Evolutionary conservation across 2,113 vertebrate genomes (phyloP).

Genomic region (Osmerus eperlanus): DNA sequence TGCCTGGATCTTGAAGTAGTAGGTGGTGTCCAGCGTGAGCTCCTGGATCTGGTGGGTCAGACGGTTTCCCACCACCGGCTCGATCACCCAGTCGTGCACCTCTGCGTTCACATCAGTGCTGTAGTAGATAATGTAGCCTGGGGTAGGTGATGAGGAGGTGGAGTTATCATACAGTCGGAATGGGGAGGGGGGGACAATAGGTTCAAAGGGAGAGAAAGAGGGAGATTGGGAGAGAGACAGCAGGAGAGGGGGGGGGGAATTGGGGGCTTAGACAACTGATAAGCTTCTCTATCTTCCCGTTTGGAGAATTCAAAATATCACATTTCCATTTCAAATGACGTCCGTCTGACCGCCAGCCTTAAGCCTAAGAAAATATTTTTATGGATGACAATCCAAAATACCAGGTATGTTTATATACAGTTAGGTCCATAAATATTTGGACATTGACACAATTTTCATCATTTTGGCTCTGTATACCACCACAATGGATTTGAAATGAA

Average conservation of each 20-base stretch:
- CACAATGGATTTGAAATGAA: too few relatives aligned
- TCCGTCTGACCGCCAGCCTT: too few relatives aligned
- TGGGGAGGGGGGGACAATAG: background rate
- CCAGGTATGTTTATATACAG: background rate
- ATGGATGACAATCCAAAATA: too few relatives aligned
- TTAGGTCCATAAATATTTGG: too few relatives aligned
- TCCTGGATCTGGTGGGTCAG: constrained; percentile 98
- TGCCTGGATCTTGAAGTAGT: constrained; percentile 98
- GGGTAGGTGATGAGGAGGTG: background rate
- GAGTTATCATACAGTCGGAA: background rate
- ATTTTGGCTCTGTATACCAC: too few relatives aligned
- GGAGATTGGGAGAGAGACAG: background rate
- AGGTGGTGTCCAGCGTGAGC: constrained; percentile 91
- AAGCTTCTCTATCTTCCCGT: too few relatives aligned
- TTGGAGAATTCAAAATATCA: too few relatives aligned
- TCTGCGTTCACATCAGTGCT: constrained; percentile 95
- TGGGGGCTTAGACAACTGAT: background rate
- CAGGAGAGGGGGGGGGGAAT: background rate
- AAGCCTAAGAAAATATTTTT: too few relatives aligned
- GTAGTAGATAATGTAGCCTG: constrained; percentile 99
- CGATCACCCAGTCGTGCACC: constrained; percentile 97
- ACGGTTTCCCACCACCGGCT: constrained; percentile 93
- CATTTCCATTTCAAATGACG: too few relatives aligned
- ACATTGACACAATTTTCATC: too few relatives aligned
- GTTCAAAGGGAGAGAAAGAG: background rate